Percentiles rank a stretch among this genome's conserved stretches.
Evolutionary conservation across 2,113 vertebrate genomes (phyloP).

Genomic region (Falco punctatus): DNA sequence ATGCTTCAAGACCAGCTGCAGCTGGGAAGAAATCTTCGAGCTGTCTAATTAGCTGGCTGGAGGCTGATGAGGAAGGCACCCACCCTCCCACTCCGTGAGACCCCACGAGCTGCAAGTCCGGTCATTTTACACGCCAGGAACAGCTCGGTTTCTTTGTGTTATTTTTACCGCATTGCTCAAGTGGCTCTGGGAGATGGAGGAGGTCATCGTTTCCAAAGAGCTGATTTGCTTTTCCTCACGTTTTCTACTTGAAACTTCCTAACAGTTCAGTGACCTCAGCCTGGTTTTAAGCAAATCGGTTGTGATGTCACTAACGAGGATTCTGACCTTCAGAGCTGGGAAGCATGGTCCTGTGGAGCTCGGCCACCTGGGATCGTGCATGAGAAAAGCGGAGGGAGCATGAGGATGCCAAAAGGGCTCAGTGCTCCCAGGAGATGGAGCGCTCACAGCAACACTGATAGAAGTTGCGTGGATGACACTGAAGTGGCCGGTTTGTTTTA

Average conservation of each 20-base stretch:
- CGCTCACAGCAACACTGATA: background rate
- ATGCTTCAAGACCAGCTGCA: background rate
- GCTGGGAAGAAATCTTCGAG: background rate
- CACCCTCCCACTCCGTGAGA: background rate
- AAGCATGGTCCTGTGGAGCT: background rate
- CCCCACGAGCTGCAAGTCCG: background rate
- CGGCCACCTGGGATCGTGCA: background rate
- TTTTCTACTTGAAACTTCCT: background rate
- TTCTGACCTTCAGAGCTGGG: slow-evolving; percentile 27
- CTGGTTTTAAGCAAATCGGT: background rate
- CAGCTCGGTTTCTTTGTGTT: background rate
- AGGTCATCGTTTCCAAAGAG: background rate
- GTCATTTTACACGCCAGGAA: background rate
- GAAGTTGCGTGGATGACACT: background rate
- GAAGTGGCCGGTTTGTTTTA: background rate
- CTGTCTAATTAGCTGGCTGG: background rate
- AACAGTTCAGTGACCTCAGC: background rate
- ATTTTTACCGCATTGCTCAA: background rate
- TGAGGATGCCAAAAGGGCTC: background rate
- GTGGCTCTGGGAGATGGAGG: background rate
- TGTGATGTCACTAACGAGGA: background rate
- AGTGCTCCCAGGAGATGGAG: background rate
- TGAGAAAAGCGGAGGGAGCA: background rate
- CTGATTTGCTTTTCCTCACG: background rate
- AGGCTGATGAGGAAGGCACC: background rate